Evolutionary conservation across 2,113 vertebrate genomes (phyloP), one percentile per base, ranked within the genome.

Genomic region (Gallinago paraguaiae): DNA sequence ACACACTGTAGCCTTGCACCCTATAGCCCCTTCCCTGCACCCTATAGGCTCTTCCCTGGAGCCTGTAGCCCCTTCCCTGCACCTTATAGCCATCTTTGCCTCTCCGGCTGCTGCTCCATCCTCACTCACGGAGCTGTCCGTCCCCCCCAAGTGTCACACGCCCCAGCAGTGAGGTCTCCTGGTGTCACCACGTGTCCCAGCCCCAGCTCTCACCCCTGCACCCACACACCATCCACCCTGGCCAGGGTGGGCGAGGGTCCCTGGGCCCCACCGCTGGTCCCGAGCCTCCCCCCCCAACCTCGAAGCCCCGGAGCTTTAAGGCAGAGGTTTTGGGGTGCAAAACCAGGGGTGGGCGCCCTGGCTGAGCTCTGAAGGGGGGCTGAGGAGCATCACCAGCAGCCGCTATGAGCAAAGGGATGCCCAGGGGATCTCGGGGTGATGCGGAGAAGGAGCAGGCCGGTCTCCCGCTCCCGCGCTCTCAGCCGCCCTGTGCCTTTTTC

Each of bases 401-500:
- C 3, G 24, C 9, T 8, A 4, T 1, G 27, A 25, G 9, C 31
- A 4, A 6, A 2, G 28, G 11, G 19, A 30, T 9, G n/a, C 8
- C 19, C 20, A 7, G 13, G 30, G 20, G 10, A 7, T 9, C 13
- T 2, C 13, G 6, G 19, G 9, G 63, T 43, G 27, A 9, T 17
- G 7, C 7, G 17, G 37, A 64, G 8, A 1, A 18, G 39, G 17
- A 17, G n/a, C 31, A 6, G 43, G 6, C 2, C 2, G 2, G 2
- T 1, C 2, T 11, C 33, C 1, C 0, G 5, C 18, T 7, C 7
- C 7, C 6, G 8, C 3, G 2, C 3, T 17, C 17, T 8, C 15
- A 13, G 56, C 5, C 3, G 1, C n/a, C 8, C 12, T 8, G 3
- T 5, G 5, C 28, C 10, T 57, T 23, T 8, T 5, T 2, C 12